A percentile compares a stretch with the other conserved stretches of the same genome.
Evolutionary conservation across 2,113 vertebrate genomes (phyloP).

Genomic region (Amazona vittata): DNA sequence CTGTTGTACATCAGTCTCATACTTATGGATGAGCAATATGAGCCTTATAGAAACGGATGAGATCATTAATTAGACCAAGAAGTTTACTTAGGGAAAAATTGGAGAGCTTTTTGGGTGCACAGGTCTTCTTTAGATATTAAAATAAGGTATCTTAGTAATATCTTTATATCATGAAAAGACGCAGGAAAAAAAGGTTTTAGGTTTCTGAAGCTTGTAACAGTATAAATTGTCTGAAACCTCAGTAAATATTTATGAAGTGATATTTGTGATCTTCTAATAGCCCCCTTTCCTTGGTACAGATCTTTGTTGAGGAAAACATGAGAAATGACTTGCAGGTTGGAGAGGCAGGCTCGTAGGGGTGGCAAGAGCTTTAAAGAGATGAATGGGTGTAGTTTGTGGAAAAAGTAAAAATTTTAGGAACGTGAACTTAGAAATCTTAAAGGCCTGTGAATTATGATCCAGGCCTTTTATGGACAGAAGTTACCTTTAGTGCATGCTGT

Average conservation of each 20-base stretch:
- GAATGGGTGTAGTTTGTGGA: not conserved
- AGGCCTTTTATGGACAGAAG: not conserved
- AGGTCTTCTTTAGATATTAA: not conserved
- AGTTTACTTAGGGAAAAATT: not conserved
- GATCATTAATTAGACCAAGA: not conserved
- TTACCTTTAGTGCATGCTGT: constrained; percentile 7
- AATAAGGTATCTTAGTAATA: not conserved
- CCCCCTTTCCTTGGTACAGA: not conserved
- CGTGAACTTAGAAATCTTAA: not conserved
- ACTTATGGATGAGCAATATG: not conserved
- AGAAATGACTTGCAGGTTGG: not conserved
- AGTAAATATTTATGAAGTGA: not conserved
- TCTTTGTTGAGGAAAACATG: not conserved
- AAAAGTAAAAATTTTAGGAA: not conserved
- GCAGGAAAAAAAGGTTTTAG: not conserved
- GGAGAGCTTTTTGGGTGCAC: not conserved
- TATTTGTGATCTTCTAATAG: not conserved
- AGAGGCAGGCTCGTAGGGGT: not conserved
- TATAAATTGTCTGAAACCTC: not conserved
- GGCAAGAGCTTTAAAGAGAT: constrained; percentile 11
- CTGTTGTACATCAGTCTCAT: not conserved
- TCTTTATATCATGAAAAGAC: not conserved
- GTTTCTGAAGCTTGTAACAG: not conserved
- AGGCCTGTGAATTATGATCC: not conserved
- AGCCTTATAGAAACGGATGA: not conserved